A percentile compares a stretch with the other conserved stretches of the same genome.
Conservation (phyloP, 2,797 vertebrate genomes). For the Uromys caudimaculatus region DNA sequence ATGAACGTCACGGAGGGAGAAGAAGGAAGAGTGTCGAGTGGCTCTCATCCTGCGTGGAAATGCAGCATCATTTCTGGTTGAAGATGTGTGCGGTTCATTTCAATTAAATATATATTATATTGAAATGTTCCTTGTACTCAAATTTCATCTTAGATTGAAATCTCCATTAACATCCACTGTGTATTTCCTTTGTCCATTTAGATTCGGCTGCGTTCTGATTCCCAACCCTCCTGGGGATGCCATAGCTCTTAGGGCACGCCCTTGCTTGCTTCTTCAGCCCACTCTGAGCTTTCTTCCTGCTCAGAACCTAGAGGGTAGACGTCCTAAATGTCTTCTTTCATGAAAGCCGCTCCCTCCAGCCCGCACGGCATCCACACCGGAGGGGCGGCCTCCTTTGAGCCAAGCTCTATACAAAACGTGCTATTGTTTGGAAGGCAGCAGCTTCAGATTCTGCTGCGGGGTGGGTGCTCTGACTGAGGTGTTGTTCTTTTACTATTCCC, state of each 20-base stretch:
- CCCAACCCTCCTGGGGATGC: slow-evolving; percentile 49
- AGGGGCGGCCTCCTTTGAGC: background rate
- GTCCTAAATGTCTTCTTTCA: slow-evolving; percentile 42
- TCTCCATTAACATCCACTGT: slow-evolving; percentile 81
- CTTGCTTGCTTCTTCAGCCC: background rate
- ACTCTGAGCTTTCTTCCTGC: slow-evolving; percentile 41
- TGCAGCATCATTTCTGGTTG: slow-evolving; percentile 74
- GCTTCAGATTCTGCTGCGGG: background rate
- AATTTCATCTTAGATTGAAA: slow-evolving; percentile 79
- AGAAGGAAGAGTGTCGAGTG: slow-evolving; percentile 11
- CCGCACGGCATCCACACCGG: background rate
- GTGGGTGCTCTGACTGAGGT: background rate
- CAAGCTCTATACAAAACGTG: background rate
- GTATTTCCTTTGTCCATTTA: slow-evolving; percentile 82
- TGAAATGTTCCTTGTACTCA: slow-evolving; percentile 80
- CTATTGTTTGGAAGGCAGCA: background rate
- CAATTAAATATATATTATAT: slow-evolving; percentile 82
- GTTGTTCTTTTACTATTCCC: slow-evolving; percentile 27
- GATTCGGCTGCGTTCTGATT: slow-evolving; percentile 67
- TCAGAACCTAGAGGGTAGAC: background rate
- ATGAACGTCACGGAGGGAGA: background rate
- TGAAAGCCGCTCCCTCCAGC: slow-evolving; percentile 16
- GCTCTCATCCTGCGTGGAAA: background rate
- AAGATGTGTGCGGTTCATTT: slow-evolving; percentile 74
- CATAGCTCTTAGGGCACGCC: slow-evolving; percentile 67